Evolutionary conservation across 1,140 invertebrate species (phyloP), one percentile per base, ranked within the genome.

Genomic region (Eupristina koningsbergeri): DNA sequence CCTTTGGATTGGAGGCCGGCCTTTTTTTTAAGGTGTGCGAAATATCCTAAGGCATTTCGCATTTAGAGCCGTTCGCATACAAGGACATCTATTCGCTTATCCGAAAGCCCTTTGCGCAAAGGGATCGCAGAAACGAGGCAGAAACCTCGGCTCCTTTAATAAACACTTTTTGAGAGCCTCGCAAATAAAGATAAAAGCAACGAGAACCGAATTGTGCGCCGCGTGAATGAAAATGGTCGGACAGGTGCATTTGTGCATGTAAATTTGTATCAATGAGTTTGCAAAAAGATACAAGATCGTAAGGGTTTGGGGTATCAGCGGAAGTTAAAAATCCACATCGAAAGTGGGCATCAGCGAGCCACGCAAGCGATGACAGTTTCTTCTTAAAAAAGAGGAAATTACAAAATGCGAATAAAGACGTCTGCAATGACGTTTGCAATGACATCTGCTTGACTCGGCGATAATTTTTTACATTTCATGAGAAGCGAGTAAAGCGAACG

Each of bases 301-400:
- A 50, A 8, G 5, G 3, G 73, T 47, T 19, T 53, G 15, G 34
- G 34, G 31, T 29, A 29, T 5, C 8, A 34, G 34, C 41, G 69
- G 53, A 81, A 64, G 73, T 50, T 63, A 34, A 39, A 39, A 64
- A 64, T n/a, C n/a, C n/a, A n/a, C n/a, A n/a, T 81, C 41, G 29
- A 63, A 45, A 45, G 29, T 36, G 53, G 11, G 26, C 2, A 13
- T 11, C 45, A 9, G 26, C 6, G 58, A 9, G 26, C 6, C 29
- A 71, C 50, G 39, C 11, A 29, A 50, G 3, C 61, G 29, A 50
- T 36, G 63, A 80, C 41, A 78, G 29, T 29, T 45, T 69, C 45
- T 67, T 47, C 19, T 34, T 8, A 26, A 36, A 45, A 34, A 50
- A n/a, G 34, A 75, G 58, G 73, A 76, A 81, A 58, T 75, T 75